Evolutionary conservation across 2,113 vertebrate species (phyloP), one percentile per base, ranked within the genome.

Genomic region (Shinisaurus crocodilurus): DNA sequence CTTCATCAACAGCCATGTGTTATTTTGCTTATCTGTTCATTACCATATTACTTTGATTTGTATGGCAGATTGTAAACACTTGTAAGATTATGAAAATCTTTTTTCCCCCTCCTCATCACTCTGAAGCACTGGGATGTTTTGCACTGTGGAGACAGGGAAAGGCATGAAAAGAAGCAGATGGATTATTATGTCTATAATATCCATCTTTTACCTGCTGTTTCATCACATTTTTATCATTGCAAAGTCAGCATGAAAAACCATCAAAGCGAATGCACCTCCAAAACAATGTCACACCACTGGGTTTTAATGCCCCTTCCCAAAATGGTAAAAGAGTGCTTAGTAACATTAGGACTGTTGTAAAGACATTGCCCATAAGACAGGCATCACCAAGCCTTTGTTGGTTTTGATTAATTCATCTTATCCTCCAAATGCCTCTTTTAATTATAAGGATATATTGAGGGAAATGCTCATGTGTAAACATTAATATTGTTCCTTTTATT

Each of bases 11-110:
- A 0, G 96, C 93, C 94, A 94, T 92, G 95, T 95, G 92, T 95
- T 92, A 72, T 92, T 92, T 91, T 91, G 95, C 94, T 95, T 96
- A 96, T 97, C 96, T 93, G 70, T 93, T 95, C 95, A 96, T 97
- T 96, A 96, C 94, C 89, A 92, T 96, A 95, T 96, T 96, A 92
- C 93, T 94, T 94, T 96, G 96, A 97, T 97, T 96, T 94, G 93
- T 96, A 91, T 94, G 94, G 94, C 94, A 96, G 96, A 95, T 96
- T 96, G 95, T 90, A 95, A 95, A 93, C 90, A 95, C 93, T 43
- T 94, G 91, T 90, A 95, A 95, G 95, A 95, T 95, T 96, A 95
- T 89, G 93, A 92, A 89, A 95, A 67, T 93, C 95, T 96, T 95
- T 91, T 95, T 95, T 95, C 94, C 82, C 40, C 29, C 34, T 57